Percentiles rank a stretch among this genome's conserved stretches.
Evolutionary conservation across 92 coral and sea anemone species (phyloP).

Genomic region (Phymanthus crucifer): DNA sequence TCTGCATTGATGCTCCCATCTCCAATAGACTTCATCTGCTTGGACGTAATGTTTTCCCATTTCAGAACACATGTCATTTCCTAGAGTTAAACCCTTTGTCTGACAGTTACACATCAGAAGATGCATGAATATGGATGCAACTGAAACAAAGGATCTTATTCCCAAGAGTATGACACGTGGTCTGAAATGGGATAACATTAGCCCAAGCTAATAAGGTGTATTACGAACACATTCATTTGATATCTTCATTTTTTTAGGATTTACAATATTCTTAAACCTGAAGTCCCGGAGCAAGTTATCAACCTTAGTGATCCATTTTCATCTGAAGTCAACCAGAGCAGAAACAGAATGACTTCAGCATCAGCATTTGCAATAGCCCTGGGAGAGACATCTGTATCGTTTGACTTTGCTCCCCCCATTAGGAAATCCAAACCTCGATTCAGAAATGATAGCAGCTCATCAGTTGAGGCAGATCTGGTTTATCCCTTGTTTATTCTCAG

Average conservation of each 20-base stretch:
- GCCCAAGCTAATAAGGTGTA: no score
- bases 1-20: no score
- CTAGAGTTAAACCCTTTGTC: no score
- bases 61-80: no score
- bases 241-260: slow-evolving; percentile 47
- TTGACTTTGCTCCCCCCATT: slow-evolving; percentile 94
- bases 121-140: no score
- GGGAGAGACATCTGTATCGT: slow-evolving; percentile 85
- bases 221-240: no score
- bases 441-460: slow-evolving; percentile 28
- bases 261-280: slow-evolving; percentile 77
- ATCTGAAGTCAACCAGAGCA: slow-evolving; percentile 61
- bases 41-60: no score
- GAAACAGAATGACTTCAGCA: slow-evolving; percentile 69
- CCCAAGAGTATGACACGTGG: no score
- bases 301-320: slow-evolving; percentile 79
- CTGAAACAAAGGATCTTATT: no score
- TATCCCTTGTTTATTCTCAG: slow-evolving; percentile 79
- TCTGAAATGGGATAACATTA: no score
- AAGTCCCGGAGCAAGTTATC: slow-evolving; percentile 71
- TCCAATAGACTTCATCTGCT: no score
- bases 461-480: slow-evolving; percentile 35
- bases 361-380: slow-evolving; percentile 92
- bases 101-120: no score
- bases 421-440: slow-evolving; percentile 14